Evolutionary conservation across 37 sponge, comb jelly and placozoan genomes (phyloP).

Genomic region (Dysidea cf. avara): DNA sequence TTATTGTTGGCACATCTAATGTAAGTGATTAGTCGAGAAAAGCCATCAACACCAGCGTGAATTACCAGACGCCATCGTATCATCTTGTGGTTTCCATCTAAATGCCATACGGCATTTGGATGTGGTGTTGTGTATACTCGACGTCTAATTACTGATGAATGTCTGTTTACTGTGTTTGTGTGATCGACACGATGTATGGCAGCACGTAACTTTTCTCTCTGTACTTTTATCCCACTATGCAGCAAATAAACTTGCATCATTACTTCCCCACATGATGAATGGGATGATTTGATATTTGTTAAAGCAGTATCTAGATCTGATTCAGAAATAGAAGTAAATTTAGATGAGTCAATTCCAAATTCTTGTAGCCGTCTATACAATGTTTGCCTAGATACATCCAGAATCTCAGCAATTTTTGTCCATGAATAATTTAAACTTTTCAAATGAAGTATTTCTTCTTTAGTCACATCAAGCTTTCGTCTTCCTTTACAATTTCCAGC

Average conservation of each 20-base stretch:
- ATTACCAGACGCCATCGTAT: too few species aligned
- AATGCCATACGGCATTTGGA: conserved; percentile 33
- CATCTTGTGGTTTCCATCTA: too few species aligned
- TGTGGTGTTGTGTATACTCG: conserved; percentile 15
- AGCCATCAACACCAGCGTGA: conserved; percentile 35
- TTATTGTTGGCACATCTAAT: conserved; percentile 30
- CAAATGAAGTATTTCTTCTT: conserved; percentile 1
- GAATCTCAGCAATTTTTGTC: conserved; percentile 9
- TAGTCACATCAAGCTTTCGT: background rate
- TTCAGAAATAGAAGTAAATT: conserved; percentile 4
- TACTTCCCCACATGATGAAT: conserved; percentile 42
- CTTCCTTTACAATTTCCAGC: too few species aligned
- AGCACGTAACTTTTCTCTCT: conserved; percentile 12
- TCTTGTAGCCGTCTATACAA: conserved; percentile 13
- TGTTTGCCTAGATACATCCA: conserved; percentile 13
- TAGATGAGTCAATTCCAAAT: background rate
- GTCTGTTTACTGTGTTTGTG: conserved; percentile 2
- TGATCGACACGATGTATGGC: conserved; percentile 48
- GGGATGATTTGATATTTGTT: background rate
- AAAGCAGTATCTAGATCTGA: conserved; percentile 2
- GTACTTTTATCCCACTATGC: conserved; percentile 8
- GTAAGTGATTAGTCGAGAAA: conserved; percentile 17
- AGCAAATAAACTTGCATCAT: conserved; percentile 9
- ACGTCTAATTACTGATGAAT: conserved; percentile 9
- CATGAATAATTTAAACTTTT: background rate